These are phyloP conservation scores for Mactromeris polynyma DNA, from an alignment of 2,888 invertebrate species.

Conservation along the genomic window DNA sequence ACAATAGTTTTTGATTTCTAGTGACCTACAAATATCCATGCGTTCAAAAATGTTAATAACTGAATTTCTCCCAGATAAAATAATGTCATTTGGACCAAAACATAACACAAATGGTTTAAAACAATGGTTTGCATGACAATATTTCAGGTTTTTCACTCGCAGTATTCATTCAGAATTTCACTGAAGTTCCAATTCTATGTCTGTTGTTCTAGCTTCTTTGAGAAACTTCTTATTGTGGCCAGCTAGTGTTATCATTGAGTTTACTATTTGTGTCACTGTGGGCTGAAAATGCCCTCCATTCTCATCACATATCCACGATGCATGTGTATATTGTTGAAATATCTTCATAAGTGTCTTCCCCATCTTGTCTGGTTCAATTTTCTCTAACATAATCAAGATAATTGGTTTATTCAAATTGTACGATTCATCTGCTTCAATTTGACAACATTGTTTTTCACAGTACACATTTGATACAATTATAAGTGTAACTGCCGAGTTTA, in stretches of 20 bases:
- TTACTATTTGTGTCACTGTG: not conserved
- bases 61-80: no score
- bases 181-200: not conserved
- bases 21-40: no score
- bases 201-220: not conserved
- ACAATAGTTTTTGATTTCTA: no score
- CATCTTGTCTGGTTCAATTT: slow-evolving; percentile 16
- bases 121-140: no score
- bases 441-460: slow-evolving; percentile 22
- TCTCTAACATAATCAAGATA: slow-evolving; percentile 18
- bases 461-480: slow-evolving; percentile 9
- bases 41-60: no score
- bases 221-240: not conserved
- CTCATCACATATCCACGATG: slow-evolving; percentile 22
- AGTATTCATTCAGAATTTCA: no score
- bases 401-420: slow-evolving; percentile 33
- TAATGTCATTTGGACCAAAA: no score
- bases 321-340: slow-evolving; percentile 19
- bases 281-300: slow-evolving; percentile 24
- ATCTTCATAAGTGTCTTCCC: not conserved
- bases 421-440: slow-evolving; percentile 2
- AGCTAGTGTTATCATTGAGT: slow-evolving; percentile 13
- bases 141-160: no score
- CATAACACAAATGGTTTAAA: no score
- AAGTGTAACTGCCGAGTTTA: slow-evolving; percentile 4